These are phyloP conservation scores for Galleria mellonella DNA, from an alignment of 1,140 invertebrate species.

Conservation along the genomic window DNA sequence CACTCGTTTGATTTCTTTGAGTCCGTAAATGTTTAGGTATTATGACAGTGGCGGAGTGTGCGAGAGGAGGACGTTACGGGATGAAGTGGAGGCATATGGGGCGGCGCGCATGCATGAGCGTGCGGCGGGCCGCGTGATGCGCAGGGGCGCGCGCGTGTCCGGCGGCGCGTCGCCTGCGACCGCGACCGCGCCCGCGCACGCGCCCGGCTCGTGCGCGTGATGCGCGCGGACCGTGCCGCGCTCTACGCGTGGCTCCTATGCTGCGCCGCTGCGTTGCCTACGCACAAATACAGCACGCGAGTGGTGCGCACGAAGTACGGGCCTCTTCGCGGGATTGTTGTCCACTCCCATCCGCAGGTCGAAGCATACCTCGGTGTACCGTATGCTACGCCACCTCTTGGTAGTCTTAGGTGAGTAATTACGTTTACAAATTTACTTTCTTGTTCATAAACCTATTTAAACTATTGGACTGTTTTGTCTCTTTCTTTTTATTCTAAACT, in stretches of 20 bases:
- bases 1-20: not conserved
- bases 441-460: too few relatives aligned
- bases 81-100: slow-evolving; percentile 36
- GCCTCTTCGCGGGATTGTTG: slow-evolving; percentile 86
- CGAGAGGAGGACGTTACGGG: slow-evolving; percentile 37
- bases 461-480: too few relatives aligned
- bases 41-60: slow-evolving; percentile 40
- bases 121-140: slow-evolving; percentile 26
- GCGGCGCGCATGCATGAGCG: slow-evolving; percentile 25
- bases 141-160: slow-evolving; percentile 34
- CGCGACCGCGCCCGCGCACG: slow-evolving; percentile 39
- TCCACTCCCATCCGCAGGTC: slow-evolving; percentile 85
- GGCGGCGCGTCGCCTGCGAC: slow-evolving; percentile 31
- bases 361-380: slow-evolving; percentile 97
- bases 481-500: too few relatives aligned
- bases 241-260: slow-evolving; percentile 66
- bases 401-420: slow-evolving; percentile 56
- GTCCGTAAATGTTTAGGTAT: not conserved
- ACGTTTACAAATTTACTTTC: slow-evolving; percentile 12
- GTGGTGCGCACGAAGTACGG: slow-evolving; percentile 92
- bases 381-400: slow-evolving; percentile 82
- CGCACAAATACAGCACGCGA: slow-evolving; percentile 85
- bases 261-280: slow-evolving; percentile 69
- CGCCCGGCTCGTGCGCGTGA: slow-evolving; percentile 47
- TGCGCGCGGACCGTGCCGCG: slow-evolving; percentile 59